These are phyloP conservation scores for Brenthis hecate DNA, from an alignment of 2,888 invertebrate species.

Conservation along the genomic window DNA sequence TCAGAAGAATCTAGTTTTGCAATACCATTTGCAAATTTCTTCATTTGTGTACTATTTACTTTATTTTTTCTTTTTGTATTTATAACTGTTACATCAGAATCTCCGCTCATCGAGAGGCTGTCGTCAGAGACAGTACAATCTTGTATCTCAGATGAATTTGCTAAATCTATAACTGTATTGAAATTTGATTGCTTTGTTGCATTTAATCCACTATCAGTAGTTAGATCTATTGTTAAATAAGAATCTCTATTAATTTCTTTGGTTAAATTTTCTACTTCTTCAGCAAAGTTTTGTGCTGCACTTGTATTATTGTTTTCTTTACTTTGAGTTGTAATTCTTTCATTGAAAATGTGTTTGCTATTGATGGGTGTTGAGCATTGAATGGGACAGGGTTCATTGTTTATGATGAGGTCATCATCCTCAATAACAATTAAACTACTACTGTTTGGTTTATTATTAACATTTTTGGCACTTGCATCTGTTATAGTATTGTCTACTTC, in stretches of 20 bases:
- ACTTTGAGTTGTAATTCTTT: slow-evolving; percentile 10
- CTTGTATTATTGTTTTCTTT: slow-evolving; percentile 39
- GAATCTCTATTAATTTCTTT: slow-evolving; percentile 60
- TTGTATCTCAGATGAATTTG: slow-evolving; percentile 46
- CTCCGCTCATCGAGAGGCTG: slow-evolving; percentile 59
- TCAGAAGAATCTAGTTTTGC: slow-evolving; percentile 56
- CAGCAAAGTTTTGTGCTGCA: slow-evolving; percentile 41
- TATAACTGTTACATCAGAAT: slow-evolving; percentile 65
- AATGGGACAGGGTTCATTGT: slow-evolving; percentile 41
- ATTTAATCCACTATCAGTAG: slow-evolving; percentile 45
- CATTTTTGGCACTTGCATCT: slow-evolving; percentile 28
- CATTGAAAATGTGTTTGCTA: slow-evolving; percentile 22
- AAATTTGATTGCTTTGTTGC: slow-evolving; percentile 28
- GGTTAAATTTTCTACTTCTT: slow-evolving; percentile 51
- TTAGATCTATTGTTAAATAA: slow-evolving; percentile 69
- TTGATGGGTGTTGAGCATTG: slow-evolving; percentile 61
- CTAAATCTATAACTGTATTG: slow-evolving; percentile 57
- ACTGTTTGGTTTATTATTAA: slow-evolving; percentile 12
- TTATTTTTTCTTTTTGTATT: slow-evolving; percentile 42
- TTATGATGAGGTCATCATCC: slow-evolving; percentile 46
- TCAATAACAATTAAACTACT: slow-evolving; percentile 49
- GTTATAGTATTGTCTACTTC: slow-evolving; percentile 41
- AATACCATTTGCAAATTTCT: slow-evolving; percentile 59
- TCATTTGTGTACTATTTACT: slow-evolving; percentile 46
- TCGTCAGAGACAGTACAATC: slow-evolving; percentile 54